Evolutionary conservation across 2,113 vertebrate genomes (phyloP), one percentile per base, ranked within the genome.

Genomic region (Hypomesus transpacificus): DNA sequence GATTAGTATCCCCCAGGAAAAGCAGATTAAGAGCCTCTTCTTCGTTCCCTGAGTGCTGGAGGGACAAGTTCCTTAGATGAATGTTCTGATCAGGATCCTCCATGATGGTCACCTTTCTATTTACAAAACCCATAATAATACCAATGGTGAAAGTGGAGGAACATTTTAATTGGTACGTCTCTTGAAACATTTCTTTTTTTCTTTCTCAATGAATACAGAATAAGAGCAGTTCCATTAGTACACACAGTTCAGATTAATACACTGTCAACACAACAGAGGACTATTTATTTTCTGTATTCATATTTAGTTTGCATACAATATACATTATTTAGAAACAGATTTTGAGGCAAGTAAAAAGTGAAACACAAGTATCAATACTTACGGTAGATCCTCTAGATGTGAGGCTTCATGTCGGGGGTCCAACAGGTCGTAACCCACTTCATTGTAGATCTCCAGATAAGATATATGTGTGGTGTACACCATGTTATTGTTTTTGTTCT

Each of bases 391-490:
- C 89, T 98, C 96, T 84, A 98, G 77, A 74, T 81, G 90, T 78
- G 94, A 95, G 61, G 94, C 93, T 87, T 98, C 94, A 0, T 96
- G 93, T 69, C 90, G 91, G 78, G 95, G 93, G 81, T 97, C 92
- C 80, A 99, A 84, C 5, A 99, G 92, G 86, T 99, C 97, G 26
- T 95, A 98, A 83, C 97, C 96, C 83, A 92, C 90, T 82, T 99
- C 97, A 61, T 99, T 99, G 90, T 99, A 99, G 87, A 99, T 96
- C 91, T 99, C 97, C 87, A 99, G 91, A 84, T 98, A 99, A 72
- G 97, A 99, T 83, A 99, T 90, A 56, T 95, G 93, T 18, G 92
- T 92, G 70, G 93, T 96, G 56, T 95, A 96, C 7, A 94, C 82
- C 89, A 94, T 94, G 78, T 88, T 94, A 87, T 87, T 93, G 81